Base-by-base conservation (phyloP, 2,888 invertebrate genomes). In the Ichneumon xanthorius region DNA sequence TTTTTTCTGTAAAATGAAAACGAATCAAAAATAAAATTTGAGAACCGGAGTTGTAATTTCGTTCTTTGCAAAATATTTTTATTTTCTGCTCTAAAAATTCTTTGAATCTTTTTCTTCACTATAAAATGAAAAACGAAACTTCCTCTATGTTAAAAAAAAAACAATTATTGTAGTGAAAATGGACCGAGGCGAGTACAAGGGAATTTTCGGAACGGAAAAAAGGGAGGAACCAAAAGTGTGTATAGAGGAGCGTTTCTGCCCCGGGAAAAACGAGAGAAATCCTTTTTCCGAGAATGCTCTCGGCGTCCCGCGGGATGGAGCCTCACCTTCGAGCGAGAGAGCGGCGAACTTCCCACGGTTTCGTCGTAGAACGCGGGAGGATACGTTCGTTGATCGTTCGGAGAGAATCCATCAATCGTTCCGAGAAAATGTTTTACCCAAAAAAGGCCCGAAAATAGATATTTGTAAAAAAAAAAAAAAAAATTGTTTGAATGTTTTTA, bases 221-320 rank as follows among this genome's bases (percentile, higher is more conserved):
- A 30, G 30, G 30, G 76, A 50, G 19, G 22, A 16, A 26, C 22
- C 40, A 26, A 22, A 9, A n/a, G 33, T 37, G 33, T 37, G 4
- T 45, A 14, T 45, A 45, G 61, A 71, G 83, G 86, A 84, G 78
- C 82, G 68, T 40, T 22, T 45, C 22, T 45, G n/a, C 11, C 14
- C 68, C 70, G 50, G 63, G 75, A 70, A 61, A 33, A 78, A 50
- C 30, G 81, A 75, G 82, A 68, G 86, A 87, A 89, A 89, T 89
- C 89, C 88, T 86, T 87, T 88, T 89, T 89, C 89, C 85, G 81
- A 87, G 89, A 89, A 90, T 26, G 82, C 58, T 84, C 75, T 86
- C 85, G 87, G 85, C 48, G 22, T 73, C 84, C 65, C 84, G 80
- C 55, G 81, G 65, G 53, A 78, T 58, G 37, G 37, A 37, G 58